A percentile compares a stretch with the other conserved stretches of the same genome.
Evolutionary conservation across 2,888 invertebrate species (phyloP).

Genomic region (Heliconius erato): DNA sequence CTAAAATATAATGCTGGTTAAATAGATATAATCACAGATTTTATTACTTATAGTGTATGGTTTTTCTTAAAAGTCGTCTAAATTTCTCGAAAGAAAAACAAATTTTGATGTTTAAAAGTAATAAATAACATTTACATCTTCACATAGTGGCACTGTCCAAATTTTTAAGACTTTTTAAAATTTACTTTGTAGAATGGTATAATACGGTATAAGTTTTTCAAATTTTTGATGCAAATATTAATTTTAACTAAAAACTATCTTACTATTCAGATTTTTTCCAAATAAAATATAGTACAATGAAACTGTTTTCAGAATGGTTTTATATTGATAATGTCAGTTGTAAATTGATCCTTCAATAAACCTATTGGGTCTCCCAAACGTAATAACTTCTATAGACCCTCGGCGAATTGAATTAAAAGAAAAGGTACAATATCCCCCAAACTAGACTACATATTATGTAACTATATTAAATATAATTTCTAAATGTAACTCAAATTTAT

Average conservation of each 20-base stretch:
- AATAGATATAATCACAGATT: no score
- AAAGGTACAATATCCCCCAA: conserved; percentile 30
- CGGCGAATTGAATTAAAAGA: conserved; percentile 40
- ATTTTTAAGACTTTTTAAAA: no score
- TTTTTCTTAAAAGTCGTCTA: no score
- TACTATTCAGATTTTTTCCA: background rate
- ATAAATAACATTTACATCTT: no score
- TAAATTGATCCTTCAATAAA: conserved; percentile 40
- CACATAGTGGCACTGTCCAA: no score
- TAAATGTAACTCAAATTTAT: background rate
- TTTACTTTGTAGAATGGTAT: no score
- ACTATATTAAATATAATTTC: background rate
- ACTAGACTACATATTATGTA: background rate
- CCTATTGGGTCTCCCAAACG: conserved; percentile 29
- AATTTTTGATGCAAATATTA: no score
- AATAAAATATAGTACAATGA: conserved; percentile 6
- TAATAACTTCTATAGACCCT: conserved; percentile 34
- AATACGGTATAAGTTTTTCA: no score
- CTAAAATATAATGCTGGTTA: no score
- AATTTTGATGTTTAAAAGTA: no score
- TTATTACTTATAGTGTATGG: no score
- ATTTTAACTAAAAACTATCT: background rate
- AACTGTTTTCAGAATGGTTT: conserved; percentile 18
- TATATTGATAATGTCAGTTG: conserved; percentile 29
- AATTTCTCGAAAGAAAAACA: no score